phyloP scores from a whole-genome alignment of 2,888 invertebrate species.

The Gymnocheta viridis region DNA sequence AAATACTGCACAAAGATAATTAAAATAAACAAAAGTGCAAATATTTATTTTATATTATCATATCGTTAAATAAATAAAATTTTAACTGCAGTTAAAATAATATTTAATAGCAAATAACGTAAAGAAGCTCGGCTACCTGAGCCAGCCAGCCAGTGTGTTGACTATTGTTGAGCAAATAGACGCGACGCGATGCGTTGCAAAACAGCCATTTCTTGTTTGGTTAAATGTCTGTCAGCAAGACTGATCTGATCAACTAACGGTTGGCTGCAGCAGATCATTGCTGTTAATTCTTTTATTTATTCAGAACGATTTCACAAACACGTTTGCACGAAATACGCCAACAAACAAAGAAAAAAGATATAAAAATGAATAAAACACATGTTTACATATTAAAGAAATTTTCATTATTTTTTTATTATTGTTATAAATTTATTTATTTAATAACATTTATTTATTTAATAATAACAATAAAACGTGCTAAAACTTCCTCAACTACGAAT shows the following conservation, averaged over 20 bases:
- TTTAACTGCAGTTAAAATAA: constrained; percentile 51
- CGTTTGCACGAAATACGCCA: constrained; percentile 3
- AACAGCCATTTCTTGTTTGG: neutral
- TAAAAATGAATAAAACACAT: constrained; percentile 4
- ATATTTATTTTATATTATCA: constrained; percentile 53
- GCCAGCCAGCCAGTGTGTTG: constrained; percentile 1
- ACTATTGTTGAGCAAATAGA: constrained; percentile 24
- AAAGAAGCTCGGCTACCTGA: too few species aligned
- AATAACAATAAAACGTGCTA: constrained; percentile 45
- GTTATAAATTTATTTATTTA: constrained; percentile 27
- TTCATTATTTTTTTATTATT: constrained; percentile 2
- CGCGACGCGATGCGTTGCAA: constrained; percentile 15
- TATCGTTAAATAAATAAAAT: constrained; percentile 43
- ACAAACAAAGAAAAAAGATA: neutral
- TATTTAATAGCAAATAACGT: constrained; percentile 22
- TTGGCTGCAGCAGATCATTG: neutral
- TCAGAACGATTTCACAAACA: constrained; percentile 3
- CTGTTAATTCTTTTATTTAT: neutral
- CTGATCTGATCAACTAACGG: neutral
- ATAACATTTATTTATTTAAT: neutral
- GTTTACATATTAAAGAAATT: neutral
- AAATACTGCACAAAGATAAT: constrained; percentile 1
- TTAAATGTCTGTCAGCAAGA: neutral
- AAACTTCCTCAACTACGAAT: constrained; percentile 54
- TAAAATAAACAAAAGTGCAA: constrained; percentile 15